phyloP scores from a whole-genome alignment of 2,113 vertebrate species.

The Piaya cayana region DNA sequence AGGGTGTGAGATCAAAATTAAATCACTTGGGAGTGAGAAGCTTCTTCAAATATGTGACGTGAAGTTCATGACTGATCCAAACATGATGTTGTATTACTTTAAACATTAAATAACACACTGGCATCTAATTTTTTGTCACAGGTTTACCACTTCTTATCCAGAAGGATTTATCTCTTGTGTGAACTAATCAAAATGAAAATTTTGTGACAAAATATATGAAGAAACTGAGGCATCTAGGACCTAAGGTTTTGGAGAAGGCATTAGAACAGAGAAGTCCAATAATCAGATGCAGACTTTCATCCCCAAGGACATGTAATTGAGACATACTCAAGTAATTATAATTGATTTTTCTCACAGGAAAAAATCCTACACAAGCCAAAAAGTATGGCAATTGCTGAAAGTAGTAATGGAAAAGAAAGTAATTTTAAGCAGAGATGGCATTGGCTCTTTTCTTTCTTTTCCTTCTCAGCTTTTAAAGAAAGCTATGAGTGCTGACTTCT shows the following conservation, averaged over 20 bases:
- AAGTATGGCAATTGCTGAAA: neutral
- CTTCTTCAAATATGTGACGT: neutral
- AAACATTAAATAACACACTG: neutral
- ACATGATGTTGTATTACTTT: neutral
- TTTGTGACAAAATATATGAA: neutral
- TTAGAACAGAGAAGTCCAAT: neutral
- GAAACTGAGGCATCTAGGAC: neutral
- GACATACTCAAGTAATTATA: neutral
- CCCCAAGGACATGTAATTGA: neutral
- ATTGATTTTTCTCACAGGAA: conserved; percentile 8
- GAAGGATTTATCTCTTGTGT: neutral
- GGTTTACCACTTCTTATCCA: neutral
- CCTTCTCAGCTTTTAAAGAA: neutral
- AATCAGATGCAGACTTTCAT: neutral
- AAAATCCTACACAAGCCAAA: neutral
- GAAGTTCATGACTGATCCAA: neutral
- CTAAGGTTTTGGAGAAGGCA: neutral
- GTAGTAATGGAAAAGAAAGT: neutral
- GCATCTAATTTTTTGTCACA: neutral
- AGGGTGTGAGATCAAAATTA: neutral
- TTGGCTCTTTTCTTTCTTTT: neutral
- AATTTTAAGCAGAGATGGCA: neutral
- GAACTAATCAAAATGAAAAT: neutral
- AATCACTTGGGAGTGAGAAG: neutral
- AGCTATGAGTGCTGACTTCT: neutral